Base-by-base conservation (phyloP, 2,888 invertebrate species). In the Silvanus unidentatus region DNA sequence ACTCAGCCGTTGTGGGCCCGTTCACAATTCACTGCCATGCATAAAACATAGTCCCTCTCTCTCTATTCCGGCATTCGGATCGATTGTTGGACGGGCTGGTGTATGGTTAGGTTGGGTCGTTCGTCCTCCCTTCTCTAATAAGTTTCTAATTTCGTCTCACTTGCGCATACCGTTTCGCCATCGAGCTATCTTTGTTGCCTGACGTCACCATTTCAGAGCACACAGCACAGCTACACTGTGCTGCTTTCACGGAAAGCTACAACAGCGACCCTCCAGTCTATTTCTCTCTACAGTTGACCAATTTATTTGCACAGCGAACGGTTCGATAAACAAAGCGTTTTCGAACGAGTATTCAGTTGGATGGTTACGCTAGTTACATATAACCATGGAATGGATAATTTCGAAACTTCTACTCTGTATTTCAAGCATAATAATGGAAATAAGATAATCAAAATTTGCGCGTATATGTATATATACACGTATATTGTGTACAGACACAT, bases 361-460 rank as follows among this genome's bases (percentile, higher is more conserved):
- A 47, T 68, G 45, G 60, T 63, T 50, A 53, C 53, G 63, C 71
- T 72, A 72, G 72, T 72, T 72, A 72, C 72, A 71, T 71, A 71
- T 71, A 71, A 70, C 71, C 71, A 69, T 72, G 71, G 70, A 71
- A 72, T 71, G 72, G 72, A 72, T 72, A 72, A 72, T 72, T 72
- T 72, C 72, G 70, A 72, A 72, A 72, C 70, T 72, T 72, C 70
- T 69, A 72, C 70, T 70, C 70, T 71, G 72, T 70, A 70, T 71
- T 71, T 71, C 69, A 64, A 69, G 70, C 72, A 69, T 72, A 71
- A 71, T 71, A 71, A 72, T 71, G 70, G 70, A 70, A 72, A 72
- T 71, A 71, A 72, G 70, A 71, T 71, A 69, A 72, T 72, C 70
- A 69, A 69, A 71, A 71, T 69, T 70, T 66, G 67, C 63, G 65